Evolutionary conservation across 2,113 vertebrate genomes (phyloP).

Genomic region (Alosa alosa): DNA sequence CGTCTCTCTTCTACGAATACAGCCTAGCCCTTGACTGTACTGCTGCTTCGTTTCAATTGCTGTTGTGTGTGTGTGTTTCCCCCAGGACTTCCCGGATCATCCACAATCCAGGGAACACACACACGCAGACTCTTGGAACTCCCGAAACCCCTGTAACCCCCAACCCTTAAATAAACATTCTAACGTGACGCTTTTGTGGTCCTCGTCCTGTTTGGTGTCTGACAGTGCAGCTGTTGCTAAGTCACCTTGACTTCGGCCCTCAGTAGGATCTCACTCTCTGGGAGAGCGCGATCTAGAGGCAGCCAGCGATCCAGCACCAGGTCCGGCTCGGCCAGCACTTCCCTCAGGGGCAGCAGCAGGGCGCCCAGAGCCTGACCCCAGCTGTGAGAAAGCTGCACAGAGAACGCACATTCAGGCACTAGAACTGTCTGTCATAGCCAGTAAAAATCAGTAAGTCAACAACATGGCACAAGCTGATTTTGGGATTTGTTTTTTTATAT

Average conservation of each 20-base stretch:
- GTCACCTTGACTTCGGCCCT: slow-evolving; percentile 74
- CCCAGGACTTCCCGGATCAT: too few relatives aligned
- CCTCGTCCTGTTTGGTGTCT: too few relatives aligned
- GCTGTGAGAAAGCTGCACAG: slow-evolving; percentile 68
- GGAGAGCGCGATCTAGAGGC: slow-evolving; percentile 67
- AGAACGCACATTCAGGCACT: slow-evolving; percentile 39
- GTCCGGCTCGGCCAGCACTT: slow-evolving; percentile 70
- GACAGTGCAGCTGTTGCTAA: neutral
- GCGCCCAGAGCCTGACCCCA: slow-evolving; percentile 75
- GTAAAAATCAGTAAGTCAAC: neutral
- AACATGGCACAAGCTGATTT: neutral
- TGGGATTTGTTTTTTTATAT: neutral
- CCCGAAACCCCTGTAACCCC: too few relatives aligned
- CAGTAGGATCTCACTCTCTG: slow-evolving; percentile 80
- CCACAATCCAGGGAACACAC: too few relatives aligned
- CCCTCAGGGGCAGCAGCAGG: slow-evolving; percentile 73
- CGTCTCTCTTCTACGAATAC: too few relatives aligned
- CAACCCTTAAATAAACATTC: too few relatives aligned
- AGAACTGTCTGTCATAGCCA: neutral
- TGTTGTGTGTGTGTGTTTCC: too few relatives aligned
- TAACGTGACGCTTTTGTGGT: too few relatives aligned
- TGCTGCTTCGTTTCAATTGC: too few relatives aligned
- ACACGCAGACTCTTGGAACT: too few relatives aligned
- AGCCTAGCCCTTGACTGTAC: too few relatives aligned
- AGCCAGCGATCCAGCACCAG: slow-evolving; percentile 83